Evolutionary conservation across 2,888 invertebrate species (phyloP).

Genomic region (Hecatera dysodea): DNA sequence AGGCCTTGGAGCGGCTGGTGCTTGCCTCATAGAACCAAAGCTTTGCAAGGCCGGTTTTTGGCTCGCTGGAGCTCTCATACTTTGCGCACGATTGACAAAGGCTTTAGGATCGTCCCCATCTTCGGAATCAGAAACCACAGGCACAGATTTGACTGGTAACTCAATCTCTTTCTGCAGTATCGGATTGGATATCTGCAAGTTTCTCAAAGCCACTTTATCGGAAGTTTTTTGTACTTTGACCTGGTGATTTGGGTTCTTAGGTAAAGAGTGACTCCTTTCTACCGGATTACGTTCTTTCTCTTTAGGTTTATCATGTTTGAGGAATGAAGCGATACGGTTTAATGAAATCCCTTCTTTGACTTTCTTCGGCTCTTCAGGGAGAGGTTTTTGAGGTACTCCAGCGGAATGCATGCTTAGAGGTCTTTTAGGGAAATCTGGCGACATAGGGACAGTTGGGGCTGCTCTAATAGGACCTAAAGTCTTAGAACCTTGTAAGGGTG

Average conservation of each 20-base stretch:
- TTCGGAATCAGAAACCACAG: slow-evolving; percentile 90
- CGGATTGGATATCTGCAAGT: slow-evolving; percentile 95
- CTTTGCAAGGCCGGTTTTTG: slow-evolving; percentile 93
- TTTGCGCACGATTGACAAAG: slow-evolving; percentile 94
- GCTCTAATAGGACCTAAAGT: slow-evolving; percentile 91
- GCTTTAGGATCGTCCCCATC: slow-evolving; percentile 90
- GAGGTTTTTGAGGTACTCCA: slow-evolving; percentile 82
- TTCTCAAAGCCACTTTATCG: slow-evolving; percentile 93
- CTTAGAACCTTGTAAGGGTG: slow-evolving; percentile 91
- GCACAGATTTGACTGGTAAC: slow-evolving; percentile 90
- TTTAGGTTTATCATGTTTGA: slow-evolving; percentile 91
- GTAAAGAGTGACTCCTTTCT: slow-evolving; percentile 90
- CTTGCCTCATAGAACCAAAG: slow-evolving; percentile 96
- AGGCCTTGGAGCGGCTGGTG: slow-evolving; percentile 92
- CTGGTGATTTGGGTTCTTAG: slow-evolving; percentile 90
- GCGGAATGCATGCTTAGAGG: slow-evolving; percentile 89
- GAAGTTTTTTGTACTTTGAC: slow-evolving; percentile 91
- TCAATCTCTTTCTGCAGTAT: slow-evolving; percentile 94
- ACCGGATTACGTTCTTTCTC: slow-evolving; percentile 88
- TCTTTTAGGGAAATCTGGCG: slow-evolving; percentile 85
- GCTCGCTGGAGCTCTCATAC: slow-evolving; percentile 93
- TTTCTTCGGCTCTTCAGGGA: slow-evolving; percentile 90
- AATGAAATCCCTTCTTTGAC: slow-evolving; percentile 92
- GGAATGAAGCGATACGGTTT: slow-evolving; percentile 94
- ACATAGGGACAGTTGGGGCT: slow-evolving; percentile 90